Evolutionary conservation across 2,113 vertebrate genomes (phyloP).

Genomic region (Craseonycteris thonglongyai): DNA sequence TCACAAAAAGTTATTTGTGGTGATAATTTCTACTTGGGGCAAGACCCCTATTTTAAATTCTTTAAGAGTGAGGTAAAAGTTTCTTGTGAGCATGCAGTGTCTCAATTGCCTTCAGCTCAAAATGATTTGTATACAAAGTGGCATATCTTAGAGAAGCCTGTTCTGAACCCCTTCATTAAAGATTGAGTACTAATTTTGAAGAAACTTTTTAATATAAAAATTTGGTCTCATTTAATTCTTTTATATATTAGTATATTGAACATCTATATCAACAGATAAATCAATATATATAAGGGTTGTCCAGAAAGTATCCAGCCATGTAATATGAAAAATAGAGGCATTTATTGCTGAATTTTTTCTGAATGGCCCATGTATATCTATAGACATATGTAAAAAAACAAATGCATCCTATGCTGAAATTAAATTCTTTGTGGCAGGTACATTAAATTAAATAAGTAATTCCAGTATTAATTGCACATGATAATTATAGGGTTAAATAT

Average conservation of each 20-base stretch:
- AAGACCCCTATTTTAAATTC: neutral
- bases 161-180: neutral
- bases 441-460: neutral
- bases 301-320: too few species aligned
- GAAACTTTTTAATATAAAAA: neutral
- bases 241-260: neutral
- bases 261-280: too few species aligned
- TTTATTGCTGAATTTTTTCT: too few species aligned
- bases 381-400: too few species aligned
- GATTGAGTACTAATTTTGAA: neutral
- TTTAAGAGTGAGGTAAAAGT: neutral
- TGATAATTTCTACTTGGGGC: neutral
- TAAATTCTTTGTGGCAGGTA: neutral
- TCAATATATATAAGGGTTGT: too few species aligned
- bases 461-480: neutral
- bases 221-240: constrained; percentile 22
- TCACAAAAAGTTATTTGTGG: neutral
- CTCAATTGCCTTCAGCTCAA: neutral
- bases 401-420: neutral
- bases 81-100: neutral
- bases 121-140: neutral
- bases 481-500: neutral
- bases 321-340: too few species aligned
- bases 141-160: neutral
- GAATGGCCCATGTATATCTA: too few species aligned